phyloP scores from a whole-genome alignment of 2,113 vertebrate species.

The Laterallus jamaicensis region DNA sequence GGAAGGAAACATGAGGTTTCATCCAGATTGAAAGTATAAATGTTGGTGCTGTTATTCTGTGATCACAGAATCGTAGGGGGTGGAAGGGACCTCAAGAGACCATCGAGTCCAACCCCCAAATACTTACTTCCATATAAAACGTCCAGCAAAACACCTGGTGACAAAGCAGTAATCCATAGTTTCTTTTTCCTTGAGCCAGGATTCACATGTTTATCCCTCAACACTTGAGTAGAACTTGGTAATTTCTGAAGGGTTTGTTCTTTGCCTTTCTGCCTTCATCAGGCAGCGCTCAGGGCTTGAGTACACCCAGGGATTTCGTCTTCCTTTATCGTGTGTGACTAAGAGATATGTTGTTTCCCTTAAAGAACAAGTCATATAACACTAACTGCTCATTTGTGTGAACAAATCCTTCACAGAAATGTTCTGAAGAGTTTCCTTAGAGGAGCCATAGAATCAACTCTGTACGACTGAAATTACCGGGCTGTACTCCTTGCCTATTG shows the following conservation, averaged over 20 bases:
- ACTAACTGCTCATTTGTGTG: neutral
- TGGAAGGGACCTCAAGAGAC: too few relatives aligned
- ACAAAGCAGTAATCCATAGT: too few relatives aligned
- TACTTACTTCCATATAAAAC: too few relatives aligned
- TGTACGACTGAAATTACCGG: neutral
- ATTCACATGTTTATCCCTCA: neutral
- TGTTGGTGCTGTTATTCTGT: too few relatives aligned
- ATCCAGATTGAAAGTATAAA: too few relatives aligned
- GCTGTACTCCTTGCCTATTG: neutral
- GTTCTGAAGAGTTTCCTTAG: neutral
- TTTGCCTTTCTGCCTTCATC: neutral
- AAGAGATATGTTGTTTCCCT: neutral
- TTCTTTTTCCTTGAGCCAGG: too few relatives aligned
- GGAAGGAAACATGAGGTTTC: neutral
- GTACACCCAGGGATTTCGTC: neutral
- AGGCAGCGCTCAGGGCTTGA: too few relatives aligned
- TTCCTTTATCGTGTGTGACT: neutral
- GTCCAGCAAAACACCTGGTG: too few relatives aligned
- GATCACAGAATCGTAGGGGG: too few relatives aligned
- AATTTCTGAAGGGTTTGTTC: neutral
- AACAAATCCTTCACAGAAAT: neutral
- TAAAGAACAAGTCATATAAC: accelerated
- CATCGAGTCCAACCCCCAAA: too few relatives aligned
- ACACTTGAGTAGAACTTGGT: neutral
- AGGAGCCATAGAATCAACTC: neutral